phyloP scores from a whole-genome alignment of 2,113 vertebrate genomes.

The Peromyscus polionotus region DNA sequence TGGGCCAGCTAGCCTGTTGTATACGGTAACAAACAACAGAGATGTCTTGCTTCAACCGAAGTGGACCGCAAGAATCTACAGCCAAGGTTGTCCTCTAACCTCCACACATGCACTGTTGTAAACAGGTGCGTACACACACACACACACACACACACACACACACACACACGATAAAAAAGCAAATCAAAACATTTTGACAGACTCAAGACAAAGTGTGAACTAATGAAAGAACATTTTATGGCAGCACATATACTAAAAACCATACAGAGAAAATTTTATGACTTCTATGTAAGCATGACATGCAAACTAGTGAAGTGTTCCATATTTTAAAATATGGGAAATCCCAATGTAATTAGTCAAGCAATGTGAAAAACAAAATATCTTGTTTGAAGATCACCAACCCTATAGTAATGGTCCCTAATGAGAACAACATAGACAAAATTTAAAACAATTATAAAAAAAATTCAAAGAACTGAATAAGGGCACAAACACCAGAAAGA shows the following conservation, averaged over 20 bases:
- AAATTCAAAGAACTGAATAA: not conserved
- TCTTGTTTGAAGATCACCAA: not conserved
- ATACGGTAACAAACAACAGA: not conserved
- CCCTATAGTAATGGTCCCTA: not conserved
- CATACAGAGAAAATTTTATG: not conserved
- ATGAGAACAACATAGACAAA: not conserved
- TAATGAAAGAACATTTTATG: not conserved
- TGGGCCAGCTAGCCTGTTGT: not conserved
- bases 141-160: not conserved
- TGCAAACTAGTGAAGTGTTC: not conserved
- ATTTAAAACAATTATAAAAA: not conserved
- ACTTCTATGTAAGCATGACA: not conserved
- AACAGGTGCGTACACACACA: not conserved
- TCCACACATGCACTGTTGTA: not conserved
- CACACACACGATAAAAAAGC: not conserved
- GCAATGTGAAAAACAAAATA: not conserved
- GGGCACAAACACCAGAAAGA: not conserved
- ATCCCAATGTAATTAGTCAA: not conserved
- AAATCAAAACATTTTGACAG: not conserved
- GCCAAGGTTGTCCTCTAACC: not conserved
- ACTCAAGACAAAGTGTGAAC: not conserved
- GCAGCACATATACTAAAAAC: not conserved
- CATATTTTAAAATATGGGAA: not conserved
- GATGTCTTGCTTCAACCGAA: not conserved
- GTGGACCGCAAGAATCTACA: not conserved